phyloP scores from a whole-genome alignment of 2,888 invertebrate genomes.

The Erebia epiphron region DNA sequence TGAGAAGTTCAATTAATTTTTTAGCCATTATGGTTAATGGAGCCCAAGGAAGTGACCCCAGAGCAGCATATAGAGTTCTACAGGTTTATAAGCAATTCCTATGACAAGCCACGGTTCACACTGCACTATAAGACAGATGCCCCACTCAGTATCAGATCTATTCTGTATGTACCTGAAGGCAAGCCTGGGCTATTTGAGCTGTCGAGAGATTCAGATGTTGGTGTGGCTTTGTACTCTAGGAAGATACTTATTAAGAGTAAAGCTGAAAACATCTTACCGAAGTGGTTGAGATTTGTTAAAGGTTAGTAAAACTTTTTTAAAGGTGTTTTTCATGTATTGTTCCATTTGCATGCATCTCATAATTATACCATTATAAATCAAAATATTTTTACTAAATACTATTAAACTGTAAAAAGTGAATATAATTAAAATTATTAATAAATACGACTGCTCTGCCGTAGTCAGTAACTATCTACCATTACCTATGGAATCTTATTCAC shows the following conservation, averaged over 20 bases:
- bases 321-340: background rate
- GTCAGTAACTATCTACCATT: too few species aligned
- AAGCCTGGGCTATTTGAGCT: conserved; percentile 96
- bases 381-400: too few species aligned
- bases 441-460: too few species aligned
- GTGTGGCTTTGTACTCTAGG: conserved; percentile 94
- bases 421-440: too few species aligned
- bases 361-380: too few species aligned
- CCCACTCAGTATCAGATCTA: conserved; percentile 94
- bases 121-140: conserved; percentile 97
- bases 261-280: conserved; percentile 94
- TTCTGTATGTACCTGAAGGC: conserved; percentile 96
- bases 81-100: conserved; percentile 92
- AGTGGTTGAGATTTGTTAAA: conserved; percentile 97
- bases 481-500: too few species aligned
- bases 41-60: conserved; percentile 92
- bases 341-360: too few species aligned
- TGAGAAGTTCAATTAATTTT: conserved; percentile 12
- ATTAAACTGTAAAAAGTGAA: too few species aligned
- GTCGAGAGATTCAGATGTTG: conserved; percentile 91
- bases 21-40: conserved; percentile 96
- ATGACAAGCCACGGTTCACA: conserved; percentile 93
- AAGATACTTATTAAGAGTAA: conserved; percentile 96
- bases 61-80: conserved; percentile 97
- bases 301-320: conserved; percentile 70